Base-by-base conservation (phyloP, 2,888 invertebrate species). In the Brachyopa scutellaris region DNA sequence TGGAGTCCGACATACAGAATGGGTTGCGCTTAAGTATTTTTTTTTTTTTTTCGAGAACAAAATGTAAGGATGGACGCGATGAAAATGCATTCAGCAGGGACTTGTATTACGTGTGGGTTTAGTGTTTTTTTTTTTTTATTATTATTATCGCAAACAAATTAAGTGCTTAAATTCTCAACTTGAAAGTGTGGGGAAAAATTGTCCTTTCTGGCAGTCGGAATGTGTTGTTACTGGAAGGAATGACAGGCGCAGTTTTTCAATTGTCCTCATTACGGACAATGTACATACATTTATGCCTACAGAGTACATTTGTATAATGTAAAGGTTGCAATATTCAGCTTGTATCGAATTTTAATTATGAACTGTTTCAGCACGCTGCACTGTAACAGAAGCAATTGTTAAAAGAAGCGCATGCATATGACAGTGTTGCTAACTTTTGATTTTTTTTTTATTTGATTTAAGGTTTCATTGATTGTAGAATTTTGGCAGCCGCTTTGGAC, bases 111-210 rank as follows among this genome's bases (percentile, higher is more conserved):
- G 23, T 23, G 38, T 55, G 59, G 15, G n/a, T 36, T 40, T 33
- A 40, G 17, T 55, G 11, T 53, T n/a, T 17, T 53, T 8, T 33
- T 6, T 47, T 47, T 47, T 11, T 31, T 62, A 61, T 38, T 29
- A 38, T 57, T 69, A 17, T 38, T 23, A 59, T 47, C 69, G 61
- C 45, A 49, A 55, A 38, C 61, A 69, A 61, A 69, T 77, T 77
- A 69, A 77, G 77, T 61, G 45, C 67, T 76, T 61, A 59, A 59
- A 40, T 49, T 70, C 21, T 40, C 23, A 47, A 26, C 57, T 69
- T 47, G 47, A 29, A 59, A 21, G 61, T 64, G 55, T 7, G 8
- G 17, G n/a, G 33, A 57, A 40, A 51, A 42, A 17, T 9, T 33
- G 6, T 33, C 11, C 23, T 21, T 9, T 9, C 23, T 21, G 42